Evolutionary conservation across 2,797 vertebrate genomes (phyloP).

Genomic region (Picus viridis): DNA sequence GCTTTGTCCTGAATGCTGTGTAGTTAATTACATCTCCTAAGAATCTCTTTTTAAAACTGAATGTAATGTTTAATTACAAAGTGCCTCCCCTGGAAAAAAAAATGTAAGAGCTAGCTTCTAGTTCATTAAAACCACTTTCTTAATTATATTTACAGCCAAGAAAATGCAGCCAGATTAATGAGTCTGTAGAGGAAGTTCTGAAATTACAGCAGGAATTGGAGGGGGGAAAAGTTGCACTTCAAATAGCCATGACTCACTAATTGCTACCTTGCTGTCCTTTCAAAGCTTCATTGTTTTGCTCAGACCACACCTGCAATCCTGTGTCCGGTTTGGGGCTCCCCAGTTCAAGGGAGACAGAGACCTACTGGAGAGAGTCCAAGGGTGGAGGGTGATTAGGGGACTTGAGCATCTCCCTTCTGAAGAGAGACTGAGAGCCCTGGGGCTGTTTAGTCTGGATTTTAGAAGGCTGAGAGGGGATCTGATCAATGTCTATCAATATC

Average conservation of each 20-base stretch:
- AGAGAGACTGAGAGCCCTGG: no score
- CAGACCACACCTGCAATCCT: no score
- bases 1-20: constrained; percentile 69
- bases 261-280: neutral
- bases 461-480: no score
- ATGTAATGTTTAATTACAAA: constrained; percentile 79
- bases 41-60: constrained; percentile 75
- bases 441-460: no score
- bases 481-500: no score
- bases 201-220: constrained; percentile 48
- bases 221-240: constrained; percentile 62
- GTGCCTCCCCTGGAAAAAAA: constrained; percentile 60
- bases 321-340: no score
- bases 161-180: constrained; percentile 60
- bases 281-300: neutral
- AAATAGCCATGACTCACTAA: constrained; percentile 45
- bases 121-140: constrained; percentile 68
- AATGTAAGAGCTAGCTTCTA: constrained; percentile 60
- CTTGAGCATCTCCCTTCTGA: no score
- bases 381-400: no score
- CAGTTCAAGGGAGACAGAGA: no score
- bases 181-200: constrained; percentile 47
- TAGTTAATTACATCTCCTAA: constrained; percentile 78
- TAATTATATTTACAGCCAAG: constrained; percentile 67
- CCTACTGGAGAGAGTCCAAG: no score